These are phyloP conservation scores for Pipa parva DNA, from an alignment of 2,113 vertebrate genomes.

Conservation along the genomic window DNA sequence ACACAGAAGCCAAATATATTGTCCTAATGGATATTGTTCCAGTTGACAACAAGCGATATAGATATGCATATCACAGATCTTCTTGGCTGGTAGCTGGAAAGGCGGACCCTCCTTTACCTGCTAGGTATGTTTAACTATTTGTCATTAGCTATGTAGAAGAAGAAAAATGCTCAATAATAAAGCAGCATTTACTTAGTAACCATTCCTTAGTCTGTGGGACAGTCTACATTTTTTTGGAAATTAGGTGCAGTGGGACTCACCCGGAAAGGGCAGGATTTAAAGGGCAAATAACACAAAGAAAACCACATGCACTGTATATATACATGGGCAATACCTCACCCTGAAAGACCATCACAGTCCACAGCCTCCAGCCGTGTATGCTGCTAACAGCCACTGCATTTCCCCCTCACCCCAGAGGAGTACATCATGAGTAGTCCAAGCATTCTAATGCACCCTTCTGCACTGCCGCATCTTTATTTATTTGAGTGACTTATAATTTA, in stretches of 20 bases:
- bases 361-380: too few species aligned
- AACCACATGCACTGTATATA: not conserved
- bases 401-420: too few species aligned
- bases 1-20: slow-evolving; percentile 95
- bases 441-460: too few species aligned
- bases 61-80: slow-evolving; percentile 96
- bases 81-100: slow-evolving; percentile 97
- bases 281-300: not conserved
- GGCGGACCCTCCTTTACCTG: slow-evolving; percentile 91
- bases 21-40: slow-evolving; percentile 98
- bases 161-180: too few species aligned
- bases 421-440: too few species aligned
- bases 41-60: slow-evolving; percentile 96
- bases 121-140: slow-evolving; percentile 77
- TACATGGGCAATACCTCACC: too few species aligned
- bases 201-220: not conserved
- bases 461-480: too few species aligned
- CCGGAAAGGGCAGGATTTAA: too few species aligned
- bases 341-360: too few species aligned
- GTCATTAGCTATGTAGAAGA: too few species aligned
- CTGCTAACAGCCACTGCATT: too few species aligned
- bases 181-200: not conserved
- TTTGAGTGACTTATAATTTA: too few species aligned
- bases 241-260: not conserved
- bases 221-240: not conserved